Evolutionary conservation across 2,888 invertebrate genomes (phyloP).

Genomic region (Clanis bilineata): DNA sequence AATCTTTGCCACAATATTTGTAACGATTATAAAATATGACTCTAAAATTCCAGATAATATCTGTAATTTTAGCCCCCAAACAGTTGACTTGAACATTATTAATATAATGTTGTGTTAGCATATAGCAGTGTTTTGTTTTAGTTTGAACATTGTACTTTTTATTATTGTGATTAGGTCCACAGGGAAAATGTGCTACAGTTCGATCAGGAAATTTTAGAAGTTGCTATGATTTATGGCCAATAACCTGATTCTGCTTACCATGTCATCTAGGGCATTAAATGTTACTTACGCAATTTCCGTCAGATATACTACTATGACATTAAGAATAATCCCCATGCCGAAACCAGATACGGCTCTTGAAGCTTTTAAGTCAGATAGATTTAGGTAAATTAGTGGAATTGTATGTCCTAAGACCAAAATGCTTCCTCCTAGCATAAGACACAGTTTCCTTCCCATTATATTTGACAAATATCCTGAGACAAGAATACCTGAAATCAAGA

Average conservation of each 20-base stretch:
- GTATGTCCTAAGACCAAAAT: neutral
- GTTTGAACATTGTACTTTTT: too few relatives aligned
- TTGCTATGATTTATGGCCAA: neutral
- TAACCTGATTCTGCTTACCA: too few relatives aligned
- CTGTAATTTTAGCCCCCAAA: too few relatives aligned
- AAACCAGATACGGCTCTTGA: neutral
- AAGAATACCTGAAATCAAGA: neutral
- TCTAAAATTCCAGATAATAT: too few relatives aligned
- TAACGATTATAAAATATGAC: too few relatives aligned
- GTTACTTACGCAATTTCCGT: neutral
- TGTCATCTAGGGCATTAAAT: neutral
- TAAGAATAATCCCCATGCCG: neutral
- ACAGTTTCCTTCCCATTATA: neutral
- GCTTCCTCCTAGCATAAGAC: neutral
- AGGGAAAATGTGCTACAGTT: too few relatives aligned
- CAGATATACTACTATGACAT: neutral
- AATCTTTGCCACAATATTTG: neutral
- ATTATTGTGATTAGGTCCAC: too few relatives aligned
- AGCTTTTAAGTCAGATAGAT: neutral
- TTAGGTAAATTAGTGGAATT: neutral
- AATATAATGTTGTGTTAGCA: too few relatives aligned
- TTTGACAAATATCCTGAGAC: neutral
- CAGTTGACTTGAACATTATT: too few relatives aligned
- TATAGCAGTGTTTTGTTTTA: too few relatives aligned
- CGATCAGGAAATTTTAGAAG: neutral